Evolutionary conservation across 2,113 vertebrate species (phyloP).

Genomic region (Sminthopsis crassicaudata): DNA sequence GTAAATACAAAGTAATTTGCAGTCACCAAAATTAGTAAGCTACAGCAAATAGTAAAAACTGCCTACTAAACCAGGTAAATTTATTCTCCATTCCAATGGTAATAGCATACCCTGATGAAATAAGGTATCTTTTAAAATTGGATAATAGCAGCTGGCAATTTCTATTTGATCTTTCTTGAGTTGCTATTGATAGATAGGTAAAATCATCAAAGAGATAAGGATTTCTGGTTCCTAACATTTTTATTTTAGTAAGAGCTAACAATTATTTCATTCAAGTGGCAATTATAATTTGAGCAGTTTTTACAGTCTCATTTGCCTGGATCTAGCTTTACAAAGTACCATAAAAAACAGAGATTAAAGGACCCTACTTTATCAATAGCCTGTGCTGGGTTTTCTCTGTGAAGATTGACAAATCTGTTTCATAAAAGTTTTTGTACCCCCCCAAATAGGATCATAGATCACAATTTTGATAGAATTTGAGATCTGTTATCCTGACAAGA

Average conservation of each 20-base stretch:
- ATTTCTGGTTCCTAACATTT: neutral
- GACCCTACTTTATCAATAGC: neutral
- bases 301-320: neutral
- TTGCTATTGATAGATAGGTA: neutral
- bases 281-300: neutral
- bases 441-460: neutral
- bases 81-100: neutral
- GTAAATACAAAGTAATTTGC: neutral
- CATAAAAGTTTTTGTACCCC: neutral
- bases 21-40: neutral
- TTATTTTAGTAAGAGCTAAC: neutral
- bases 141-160: neutral
- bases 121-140: neutral
- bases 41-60: neutral
- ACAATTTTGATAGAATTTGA: neutral
- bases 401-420: neutral
- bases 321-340: neutral
- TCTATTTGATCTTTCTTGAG: neutral
- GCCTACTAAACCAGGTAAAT: neutral
- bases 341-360: neutral
- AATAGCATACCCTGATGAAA: neutral
- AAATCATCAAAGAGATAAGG: neutral
- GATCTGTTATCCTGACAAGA: neutral
- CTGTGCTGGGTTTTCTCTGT: neutral
- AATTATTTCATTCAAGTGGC: neutral